These are phyloP conservation scores for Calidris pygmaea DNA, from an alignment of 2,113 vertebrate species.

Conservation along the genomic window DNA sequence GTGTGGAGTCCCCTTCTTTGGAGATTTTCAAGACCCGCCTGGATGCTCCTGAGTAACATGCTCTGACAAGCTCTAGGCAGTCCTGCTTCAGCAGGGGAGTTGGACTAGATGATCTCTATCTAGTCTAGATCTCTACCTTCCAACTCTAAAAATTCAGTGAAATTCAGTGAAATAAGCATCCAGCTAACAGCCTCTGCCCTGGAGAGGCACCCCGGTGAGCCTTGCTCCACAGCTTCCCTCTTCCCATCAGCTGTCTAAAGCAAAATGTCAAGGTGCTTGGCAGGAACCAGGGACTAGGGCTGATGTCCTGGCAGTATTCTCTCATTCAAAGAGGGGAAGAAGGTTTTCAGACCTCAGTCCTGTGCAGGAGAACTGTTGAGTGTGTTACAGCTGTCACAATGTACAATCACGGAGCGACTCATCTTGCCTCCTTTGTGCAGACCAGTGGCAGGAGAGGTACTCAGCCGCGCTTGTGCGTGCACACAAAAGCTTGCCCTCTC, in stretches of 20 bases:
- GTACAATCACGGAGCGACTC: neutral
- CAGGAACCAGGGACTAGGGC: neutral
- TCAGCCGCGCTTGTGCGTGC: neutral
- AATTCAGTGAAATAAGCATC: too few species aligned
- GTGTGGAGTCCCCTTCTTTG: too few species aligned
- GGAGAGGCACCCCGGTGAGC: neutral
- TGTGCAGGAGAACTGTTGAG: neutral
- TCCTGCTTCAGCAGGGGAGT: too few species aligned
- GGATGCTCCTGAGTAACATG: too few species aligned
- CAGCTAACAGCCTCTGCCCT: accelerated
- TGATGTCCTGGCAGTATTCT: neutral
- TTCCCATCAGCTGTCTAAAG: neutral
- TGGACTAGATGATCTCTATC: too few species aligned
- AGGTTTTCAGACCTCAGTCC: neutral
- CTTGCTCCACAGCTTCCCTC: neutral
- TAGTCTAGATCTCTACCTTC: too few species aligned
- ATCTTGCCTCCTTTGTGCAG: neutral
- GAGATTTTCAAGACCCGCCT: too few species aligned
- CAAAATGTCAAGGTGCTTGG: neutral
- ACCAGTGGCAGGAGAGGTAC: neutral
- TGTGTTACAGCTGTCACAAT: neutral
- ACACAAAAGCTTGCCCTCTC: neutral
- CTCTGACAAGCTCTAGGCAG: too few species aligned
- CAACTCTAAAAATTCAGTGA: too few species aligned
- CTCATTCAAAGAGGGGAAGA: neutral